A percentile compares a stretch with the other conserved stretches of the same genome.
phyloP scores from a whole-genome alignment of 37 sponge, comb jelly and placozoan species.

The Beroe ovata region DNA sequence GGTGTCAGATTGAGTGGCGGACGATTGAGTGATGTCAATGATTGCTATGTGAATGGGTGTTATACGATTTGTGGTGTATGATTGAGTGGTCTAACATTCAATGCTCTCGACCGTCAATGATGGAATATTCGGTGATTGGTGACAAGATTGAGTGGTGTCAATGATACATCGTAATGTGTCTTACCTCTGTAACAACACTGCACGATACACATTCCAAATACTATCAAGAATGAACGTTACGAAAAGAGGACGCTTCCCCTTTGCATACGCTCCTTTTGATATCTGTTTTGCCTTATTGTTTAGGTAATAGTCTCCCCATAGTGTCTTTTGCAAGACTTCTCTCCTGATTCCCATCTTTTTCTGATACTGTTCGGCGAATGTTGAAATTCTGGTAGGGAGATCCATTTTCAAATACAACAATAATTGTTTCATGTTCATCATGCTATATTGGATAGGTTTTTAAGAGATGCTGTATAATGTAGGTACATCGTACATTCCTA shows the following conservation, averaged over 20 bases:
- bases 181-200: constrained; percentile 72
- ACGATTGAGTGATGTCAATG: too few relatives aligned
- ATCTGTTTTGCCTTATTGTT: constrained; percentile 87
- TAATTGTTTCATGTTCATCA: too few relatives aligned
- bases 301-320: constrained; percentile 98
- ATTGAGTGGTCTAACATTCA: background rate
- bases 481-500: too few relatives aligned
- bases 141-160: too few relatives aligned
- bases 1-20: too few relatives aligned
- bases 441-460: too few relatives aligned
- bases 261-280: constrained; percentile 88
- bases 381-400: constrained; percentile 69
- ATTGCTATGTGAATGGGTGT: too few relatives aligned
- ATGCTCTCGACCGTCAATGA: too few relatives aligned
- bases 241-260: constrained; percentile 97
- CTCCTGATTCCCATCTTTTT: constrained; percentile 84
- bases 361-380: constrained; percentile 84
- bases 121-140: too few relatives aligned
- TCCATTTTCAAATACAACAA: background rate
- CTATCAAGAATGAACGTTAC: constrained; percentile 94
- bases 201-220: constrained; percentile 94
- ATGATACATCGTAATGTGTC: too few relatives aligned
- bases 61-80: too few relatives aligned
- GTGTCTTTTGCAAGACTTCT: constrained; percentile 79
- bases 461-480: too few relatives aligned